Base-by-base conservation (phyloP, 2,797 vertebrate genomes). In the Coilia nasus region DNA sequence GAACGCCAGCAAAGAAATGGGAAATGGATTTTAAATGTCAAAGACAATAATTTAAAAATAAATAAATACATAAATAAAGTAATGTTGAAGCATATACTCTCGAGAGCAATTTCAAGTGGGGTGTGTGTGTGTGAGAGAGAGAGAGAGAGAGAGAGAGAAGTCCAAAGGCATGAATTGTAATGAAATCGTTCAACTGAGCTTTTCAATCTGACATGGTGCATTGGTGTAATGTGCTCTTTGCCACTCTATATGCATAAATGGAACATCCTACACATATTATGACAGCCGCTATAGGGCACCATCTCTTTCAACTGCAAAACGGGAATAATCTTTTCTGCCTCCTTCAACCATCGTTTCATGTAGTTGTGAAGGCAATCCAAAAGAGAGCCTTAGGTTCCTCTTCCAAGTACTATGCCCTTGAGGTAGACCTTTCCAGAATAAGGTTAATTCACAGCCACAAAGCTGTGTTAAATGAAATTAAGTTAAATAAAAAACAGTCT, bases 41-140 rank as follows among this genome's bases (percentile, higher is more conserved):
- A 78, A 78, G 71, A 78, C 71, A 44, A 78, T 71, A 25, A 71
- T 31, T 41, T 41, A 6, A 54, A 14, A 54, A 14, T 2, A 54
- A 54, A 54, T 54, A 41, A 35, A 71, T 31, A 31, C 67, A 75
- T 75, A 21, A 31, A 31, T 60, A 71, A 67, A 14, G 35, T 17
- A 44, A 78, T 21, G 35, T 31, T 78, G 15, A 44, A 3, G 28
- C 14, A 31, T 82, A n/a, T 12, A 19, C 71, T 7, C 31, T 11
- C 6, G 19, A 78, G 35, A 78, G 17, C 19, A 44, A 78, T 78
- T 78, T 44, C 71, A 44, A 35, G 19, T 6, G 17, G 17, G 10
- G 84, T 35, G 6, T 41, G 28, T 81, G 59, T 84, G 84, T 84
- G 80, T 83, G 50, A 87, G 23, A 78, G 41, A 83, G 12, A 67